Conservation (phyloP, 2,888 invertebrate species). For the Belgica antarctica region DNA sequence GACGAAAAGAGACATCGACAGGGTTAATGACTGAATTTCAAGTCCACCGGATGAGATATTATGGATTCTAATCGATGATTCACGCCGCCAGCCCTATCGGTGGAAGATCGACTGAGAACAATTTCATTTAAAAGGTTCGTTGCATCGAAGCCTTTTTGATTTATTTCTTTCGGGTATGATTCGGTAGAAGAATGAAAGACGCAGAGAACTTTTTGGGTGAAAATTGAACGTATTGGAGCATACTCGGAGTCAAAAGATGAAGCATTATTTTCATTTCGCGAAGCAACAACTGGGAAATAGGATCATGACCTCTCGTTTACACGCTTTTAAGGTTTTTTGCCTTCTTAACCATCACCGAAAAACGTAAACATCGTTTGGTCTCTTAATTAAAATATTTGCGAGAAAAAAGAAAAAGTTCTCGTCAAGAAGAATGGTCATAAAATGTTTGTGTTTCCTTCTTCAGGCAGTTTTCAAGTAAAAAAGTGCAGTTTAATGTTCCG, state of each 20-base stretch:
- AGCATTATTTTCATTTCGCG: constrained; percentile 13
- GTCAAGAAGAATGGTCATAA: constrained; percentile 38
- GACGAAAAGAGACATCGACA: constrained; percentile 14
- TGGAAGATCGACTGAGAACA: constrained; percentile 9
- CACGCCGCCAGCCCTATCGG: constrained; percentile 6
- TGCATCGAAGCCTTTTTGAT: constrained; percentile 36
- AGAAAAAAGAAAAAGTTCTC: constrained; percentile 31
- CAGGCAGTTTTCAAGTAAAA: background rate
- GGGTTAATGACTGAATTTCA: constrained; percentile 34
- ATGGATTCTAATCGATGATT: background rate
- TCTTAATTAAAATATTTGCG: constrained; percentile 42
- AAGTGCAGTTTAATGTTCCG: constrained; percentile 5
- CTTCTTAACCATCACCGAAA: background rate
- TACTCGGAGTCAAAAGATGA: background rate
- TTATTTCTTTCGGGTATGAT: constrained; percentile 28
- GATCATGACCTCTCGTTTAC: constrained; percentile 44
- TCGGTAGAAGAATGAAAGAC: background rate
- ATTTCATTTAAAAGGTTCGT: constrained; percentile 33
- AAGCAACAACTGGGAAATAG: constrained; percentile 22
- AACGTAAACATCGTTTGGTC: background rate
- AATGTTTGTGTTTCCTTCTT: no score
- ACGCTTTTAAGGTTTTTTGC: constrained; percentile 21
- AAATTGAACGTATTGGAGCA: constrained; percentile 20
- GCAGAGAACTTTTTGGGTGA: background rate
- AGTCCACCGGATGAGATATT: background rate